Base-by-base conservation (phyloP, 1,140 invertebrate genomes). In the Drosophila parabipectinata region DNA sequence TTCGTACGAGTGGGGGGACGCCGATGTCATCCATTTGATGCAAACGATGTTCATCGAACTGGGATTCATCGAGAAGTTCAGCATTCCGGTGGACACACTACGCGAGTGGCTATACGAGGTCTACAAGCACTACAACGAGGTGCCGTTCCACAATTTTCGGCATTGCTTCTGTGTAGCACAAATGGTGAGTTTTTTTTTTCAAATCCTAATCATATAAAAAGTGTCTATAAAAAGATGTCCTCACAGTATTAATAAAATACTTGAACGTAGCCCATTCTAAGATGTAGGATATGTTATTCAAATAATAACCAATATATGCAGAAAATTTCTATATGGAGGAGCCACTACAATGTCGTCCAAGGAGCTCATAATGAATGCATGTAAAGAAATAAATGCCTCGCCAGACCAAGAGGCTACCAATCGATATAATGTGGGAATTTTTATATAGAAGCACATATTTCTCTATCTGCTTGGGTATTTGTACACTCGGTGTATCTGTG, bases 151-250 rank as follows among this genome's bases (percentile, higher is more conserved):
- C 91, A 97, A 97, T 93, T 97, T 97, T 92, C 94, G 96, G 50
- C 97, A 98, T 90, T 97, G 96, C 88, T 98, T 98, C 92, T 97
- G 96, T 93, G 97, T 98, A 50, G 95, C 96, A 44, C 97, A 98
- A 93, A 98, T 98, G 97, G 96, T 44, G 14, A 44, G 41, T 44
- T 18, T 18, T 18, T 18, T 18, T 18, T 18, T 18, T 18, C 18
- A 18, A 18, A 18, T 18, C 18, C 1, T 18, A 18, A 18, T 18
- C 18, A 18, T 18, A 18, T 18, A 18, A 18, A 18, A 18, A 18
- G 18, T 18, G 18, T 18, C 18, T 10, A 34, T 10, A 34, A 9
- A 34, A 9, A 34, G 32, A 34, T 3, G 8, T 8, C 26, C 28
- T 21, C 44, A 60, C 18, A 24, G 39, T 67, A 67, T 67, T 67